These are phyloP conservation scores for Sarcophaga peregrina DNA, from an alignment of 1,140 invertebrate genomes.

Conservation along the genomic window DNA sequence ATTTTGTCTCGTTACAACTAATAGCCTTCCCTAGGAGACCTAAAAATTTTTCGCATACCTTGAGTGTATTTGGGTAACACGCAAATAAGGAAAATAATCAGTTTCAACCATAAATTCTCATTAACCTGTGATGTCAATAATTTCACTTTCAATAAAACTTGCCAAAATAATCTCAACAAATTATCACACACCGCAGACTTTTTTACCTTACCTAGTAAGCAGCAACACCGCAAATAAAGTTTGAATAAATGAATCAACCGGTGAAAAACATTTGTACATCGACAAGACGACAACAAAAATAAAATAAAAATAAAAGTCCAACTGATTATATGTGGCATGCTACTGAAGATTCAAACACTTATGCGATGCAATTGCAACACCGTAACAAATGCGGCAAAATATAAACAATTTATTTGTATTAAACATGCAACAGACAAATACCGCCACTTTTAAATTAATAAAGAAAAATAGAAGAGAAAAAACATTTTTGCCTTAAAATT, in stretches of 20 bases:
- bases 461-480: no score
- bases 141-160: conserved; percentile 40
- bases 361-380: conserved; percentile 18
- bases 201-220: no score
- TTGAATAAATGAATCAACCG: not conserved
- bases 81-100: not conserved
- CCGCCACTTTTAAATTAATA: not conserved
- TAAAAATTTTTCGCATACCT: not conserved
- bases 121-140: conserved; percentile 40
- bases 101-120: conserved; percentile 29
- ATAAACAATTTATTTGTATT: conserved; percentile 39
- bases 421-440: conserved; percentile 31
- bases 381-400: conserved; percentile 27
- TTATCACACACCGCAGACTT: conserved; percentile 12
- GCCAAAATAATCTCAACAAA: conserved; percentile 40
- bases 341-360: conserved; percentile 36
- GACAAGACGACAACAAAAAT: not conserved
- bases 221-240: not conserved
- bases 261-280: not conserved
- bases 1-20: not conserved
- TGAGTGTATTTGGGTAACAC: not conserved
- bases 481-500: no score
- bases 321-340: conserved; percentile 11
- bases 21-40: not conserved
- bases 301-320: not conserved